These are phyloP conservation scores for Chironomus tentans DNA, from an alignment of 2,888 invertebrate species.

Conservation along the genomic window DNA sequence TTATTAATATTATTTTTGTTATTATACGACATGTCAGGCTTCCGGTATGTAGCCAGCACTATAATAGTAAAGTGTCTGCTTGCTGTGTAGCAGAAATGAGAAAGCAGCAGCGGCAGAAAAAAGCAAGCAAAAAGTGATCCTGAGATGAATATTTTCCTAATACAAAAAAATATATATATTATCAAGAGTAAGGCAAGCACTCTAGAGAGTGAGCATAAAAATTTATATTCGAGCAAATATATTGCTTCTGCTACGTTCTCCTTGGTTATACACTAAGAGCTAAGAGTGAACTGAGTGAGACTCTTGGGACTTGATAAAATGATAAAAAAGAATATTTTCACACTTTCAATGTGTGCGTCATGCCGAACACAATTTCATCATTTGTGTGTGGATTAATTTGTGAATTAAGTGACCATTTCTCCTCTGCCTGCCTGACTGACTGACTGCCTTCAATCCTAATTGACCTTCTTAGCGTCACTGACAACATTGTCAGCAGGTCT, in stretches of 20 bases:
- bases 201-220: slow-evolving; percentile 26
- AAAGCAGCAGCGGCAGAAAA: neutral
- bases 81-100: neutral
- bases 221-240: slow-evolving; percentile 26
- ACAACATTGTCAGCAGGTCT: too few species aligned
- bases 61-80: too few species aligned
- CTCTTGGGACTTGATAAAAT: slow-evolving; percentile 20
- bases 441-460: too few species aligned
- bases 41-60: too few species aligned
- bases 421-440: too few species aligned
- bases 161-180: slow-evolving; percentile 23
- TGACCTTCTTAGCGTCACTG: too few species aligned
- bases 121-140: neutral
- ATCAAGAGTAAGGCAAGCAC: slow-evolving; percentile 22
- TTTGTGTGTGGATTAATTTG: neutral
- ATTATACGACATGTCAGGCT: too few species aligned
- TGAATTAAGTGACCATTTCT: slow-evolving; percentile 16
- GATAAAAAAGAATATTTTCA: slow-evolving; percentile 27
- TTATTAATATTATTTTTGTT: too few species aligned
- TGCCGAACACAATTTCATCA: neutral
- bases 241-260: slow-evolving; percentile 24
- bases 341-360: slow-evolving; percentile 20
- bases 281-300: neutral
- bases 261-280: neutral
- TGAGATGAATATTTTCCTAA: slow-evolving; percentile 14